Evolutionary conservation across 2,113 vertebrate species (phyloP).

Genomic region (Gallinago media): DNA sequence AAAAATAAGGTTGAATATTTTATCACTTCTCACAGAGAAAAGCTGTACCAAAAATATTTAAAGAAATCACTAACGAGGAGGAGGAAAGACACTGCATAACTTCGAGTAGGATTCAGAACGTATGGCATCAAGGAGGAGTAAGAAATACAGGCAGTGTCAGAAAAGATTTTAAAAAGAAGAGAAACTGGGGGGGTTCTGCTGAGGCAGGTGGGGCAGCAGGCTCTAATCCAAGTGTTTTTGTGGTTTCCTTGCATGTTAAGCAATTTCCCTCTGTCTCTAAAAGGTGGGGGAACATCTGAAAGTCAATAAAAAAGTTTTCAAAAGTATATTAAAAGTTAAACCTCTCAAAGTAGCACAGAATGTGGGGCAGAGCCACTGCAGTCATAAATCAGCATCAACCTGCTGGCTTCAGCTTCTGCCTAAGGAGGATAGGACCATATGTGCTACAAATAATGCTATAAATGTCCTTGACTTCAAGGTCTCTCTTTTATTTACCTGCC

Average conservation of each 20-base stretch:
- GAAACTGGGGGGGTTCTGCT: background rate
- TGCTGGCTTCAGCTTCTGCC: background rate
- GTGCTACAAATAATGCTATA: background rate
- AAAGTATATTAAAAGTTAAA: background rate
- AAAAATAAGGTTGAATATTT: background rate
- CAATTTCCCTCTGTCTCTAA: background rate
- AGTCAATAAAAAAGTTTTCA: background rate
- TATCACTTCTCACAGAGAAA: background rate
- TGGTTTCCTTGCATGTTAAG: background rate
- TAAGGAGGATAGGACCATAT: background rate
- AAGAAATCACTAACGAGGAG: too few relatives aligned
- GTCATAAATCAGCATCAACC: conserved; percentile 27
- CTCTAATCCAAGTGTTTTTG: background rate
- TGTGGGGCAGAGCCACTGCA: conserved; percentile 33
- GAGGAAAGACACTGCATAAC: too few relatives aligned
- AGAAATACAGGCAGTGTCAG: too few relatives aligned
- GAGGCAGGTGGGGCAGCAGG: background rate
- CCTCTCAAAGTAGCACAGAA: conserved; percentile 23
- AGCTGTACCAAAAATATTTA: background rate
- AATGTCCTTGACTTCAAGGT: conserved; percentile 34
- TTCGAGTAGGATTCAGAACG: too few relatives aligned
- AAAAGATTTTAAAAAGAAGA: background rate
- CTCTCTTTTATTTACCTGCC: background rate
- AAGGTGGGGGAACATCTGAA: background rate
- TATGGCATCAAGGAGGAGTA: too few relatives aligned